phyloP scores from a whole-genome alignment of 2,113 vertebrate species.

The Crotophaga sulcirostris region DNA sequence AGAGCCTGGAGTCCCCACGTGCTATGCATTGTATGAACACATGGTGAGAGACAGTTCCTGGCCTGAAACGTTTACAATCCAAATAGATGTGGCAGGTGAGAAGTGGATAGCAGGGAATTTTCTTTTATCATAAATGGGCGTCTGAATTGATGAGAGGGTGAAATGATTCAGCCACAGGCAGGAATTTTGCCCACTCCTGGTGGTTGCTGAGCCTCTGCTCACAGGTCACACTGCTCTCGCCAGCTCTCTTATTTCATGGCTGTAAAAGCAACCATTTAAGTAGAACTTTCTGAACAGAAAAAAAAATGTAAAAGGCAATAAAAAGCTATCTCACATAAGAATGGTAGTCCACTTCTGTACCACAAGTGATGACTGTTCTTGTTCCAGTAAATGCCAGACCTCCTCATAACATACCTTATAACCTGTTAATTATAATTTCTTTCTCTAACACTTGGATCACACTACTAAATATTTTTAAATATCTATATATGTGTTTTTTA shows the following conservation, averaged over 20 bases:
- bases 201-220: background rate
- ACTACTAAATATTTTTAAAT: constrained; percentile 62
- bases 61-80: background rate
- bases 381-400: constrained; percentile 37
- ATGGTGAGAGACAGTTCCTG: background rate
- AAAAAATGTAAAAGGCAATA: background rate
- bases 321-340: background rate
- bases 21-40: background rate
- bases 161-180: background rate
- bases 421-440: constrained; percentile 65
- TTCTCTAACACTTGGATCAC: constrained; percentile 64
- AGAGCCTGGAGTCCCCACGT: background rate
- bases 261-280: background rate
- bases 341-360: background rate
- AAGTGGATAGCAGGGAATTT: background rate
- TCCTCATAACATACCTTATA: constrained; percentile 60
- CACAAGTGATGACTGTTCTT: background rate
- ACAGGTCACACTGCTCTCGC: background rate
- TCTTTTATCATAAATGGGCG: background rate
- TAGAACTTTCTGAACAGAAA: background rate
- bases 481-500: constrained; percentile 70
- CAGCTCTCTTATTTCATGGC: background rate
- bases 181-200: background rate
- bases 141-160: background rate
- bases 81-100: constrained; percentile 30